Conservation (phyloP, 2,797 vertebrate species). For the Falco peregrinus region DNA sequence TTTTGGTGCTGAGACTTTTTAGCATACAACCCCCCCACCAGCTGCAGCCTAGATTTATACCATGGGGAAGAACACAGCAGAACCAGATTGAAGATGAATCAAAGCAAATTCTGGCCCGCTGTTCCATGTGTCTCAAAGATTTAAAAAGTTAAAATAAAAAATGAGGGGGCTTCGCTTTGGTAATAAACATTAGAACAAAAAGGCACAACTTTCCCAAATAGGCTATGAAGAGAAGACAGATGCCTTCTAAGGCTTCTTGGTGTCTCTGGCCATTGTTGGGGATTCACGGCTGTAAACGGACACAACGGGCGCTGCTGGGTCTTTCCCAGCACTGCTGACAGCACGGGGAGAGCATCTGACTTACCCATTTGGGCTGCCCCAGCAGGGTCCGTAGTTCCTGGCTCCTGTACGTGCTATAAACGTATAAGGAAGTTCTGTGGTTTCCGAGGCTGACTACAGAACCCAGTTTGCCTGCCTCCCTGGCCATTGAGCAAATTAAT, state of each 20-base stretch:
- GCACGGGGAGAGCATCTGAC: not conserved
- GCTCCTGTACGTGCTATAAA: not conserved
- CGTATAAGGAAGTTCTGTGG: not conserved
- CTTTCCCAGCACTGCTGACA: not conserved
- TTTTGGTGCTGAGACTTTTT: not conserved
- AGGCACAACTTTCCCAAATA: constrained; percentile 4
- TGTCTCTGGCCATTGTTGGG: not conserved
- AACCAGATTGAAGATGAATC: constrained; percentile 33
- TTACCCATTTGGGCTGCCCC: not conserved
- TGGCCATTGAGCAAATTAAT: not conserved
- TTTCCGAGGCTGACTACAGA: not conserved
- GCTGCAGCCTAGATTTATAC: constrained; percentile 44
- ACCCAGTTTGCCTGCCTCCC: not conserved
- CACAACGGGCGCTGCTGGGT: not conserved
- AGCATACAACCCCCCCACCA: constrained; percentile 5
- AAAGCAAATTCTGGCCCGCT: not conserved
- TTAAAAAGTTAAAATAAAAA: constrained; percentile 46
- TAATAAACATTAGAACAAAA: constrained; percentile 19
- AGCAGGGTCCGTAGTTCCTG: not conserved
- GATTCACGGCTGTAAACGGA: not conserved
- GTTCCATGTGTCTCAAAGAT: not conserved
- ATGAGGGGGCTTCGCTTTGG: not conserved
- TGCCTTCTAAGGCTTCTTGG: not conserved
- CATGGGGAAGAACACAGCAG: not conserved
- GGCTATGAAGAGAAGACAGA: not conserved